Evolutionary conservation across 2,888 invertebrate genomes (phyloP), one percentile per base, ranked within the genome.

Genomic region (Hanleya hanleyi): DNA sequence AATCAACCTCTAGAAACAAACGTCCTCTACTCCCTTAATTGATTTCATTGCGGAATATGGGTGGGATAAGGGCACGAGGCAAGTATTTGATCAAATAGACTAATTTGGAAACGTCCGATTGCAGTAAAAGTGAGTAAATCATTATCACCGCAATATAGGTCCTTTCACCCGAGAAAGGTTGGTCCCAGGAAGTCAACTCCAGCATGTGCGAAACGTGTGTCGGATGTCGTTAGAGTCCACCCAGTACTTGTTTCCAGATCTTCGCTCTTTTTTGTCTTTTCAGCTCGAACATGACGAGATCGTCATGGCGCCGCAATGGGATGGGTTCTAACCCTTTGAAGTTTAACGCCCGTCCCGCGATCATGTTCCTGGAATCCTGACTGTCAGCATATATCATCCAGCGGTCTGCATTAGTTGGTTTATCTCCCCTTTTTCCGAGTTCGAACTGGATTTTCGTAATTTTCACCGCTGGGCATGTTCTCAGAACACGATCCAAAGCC

Each of bases 381-480:
- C 57, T 57, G 29, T 57, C 57, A 1, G 57, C 32, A 26, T 57
- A 57, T 29, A 57, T 18, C 57, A 57, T 57, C 57, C 57, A 57
- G 15, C 57, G 18, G 9, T 57, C 29, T 22, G 57, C 1, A 22
- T 29, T 4, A 29, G 2, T 57, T 57, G 12, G 26, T 18, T 26
- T 57, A 15, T 57, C 12, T 15, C 22, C 29, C 15, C 57, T 22
- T 7, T 32, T 18, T 15, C 29, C 4, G n/a, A n/a, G n/a, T 29
- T 57, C 57, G 57, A 4, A 57, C 29, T 57, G 57, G 32, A 57
- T 57, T 57, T 4, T 4, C 9, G 22, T 4, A 15, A 57, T 29
- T 26, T 57, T 57, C 29, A 15, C 57, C 29, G 26, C 57, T 32
- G 22, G 26, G 32, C 57, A 57, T 22, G 15, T 15, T 4, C 2